phyloP scores from a whole-genome alignment of 2,113 vertebrate species.

The Mesembrinibis cayennensis region DNA sequence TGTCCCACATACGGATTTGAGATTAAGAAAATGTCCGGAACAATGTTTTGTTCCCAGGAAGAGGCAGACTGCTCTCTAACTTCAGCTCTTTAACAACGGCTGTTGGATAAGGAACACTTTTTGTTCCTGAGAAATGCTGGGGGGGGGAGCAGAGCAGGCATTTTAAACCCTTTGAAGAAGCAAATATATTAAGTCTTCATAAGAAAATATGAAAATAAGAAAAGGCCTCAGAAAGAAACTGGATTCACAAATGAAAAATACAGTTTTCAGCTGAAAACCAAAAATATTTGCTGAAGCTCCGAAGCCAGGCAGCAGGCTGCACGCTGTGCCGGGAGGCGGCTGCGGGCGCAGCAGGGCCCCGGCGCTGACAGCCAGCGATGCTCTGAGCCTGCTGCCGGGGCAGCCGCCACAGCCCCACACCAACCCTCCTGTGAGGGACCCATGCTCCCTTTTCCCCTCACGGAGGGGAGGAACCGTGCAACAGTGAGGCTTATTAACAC shows the following conservation, averaged over 20 bases:
- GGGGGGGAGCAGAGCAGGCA: neutral
- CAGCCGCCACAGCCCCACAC: neutral
- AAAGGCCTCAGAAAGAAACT: neutral
- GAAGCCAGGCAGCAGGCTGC: neutral
- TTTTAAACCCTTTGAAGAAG: neutral
- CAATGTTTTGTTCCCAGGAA: neutral
- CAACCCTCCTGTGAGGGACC: neutral
- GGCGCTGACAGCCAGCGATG: neutral
- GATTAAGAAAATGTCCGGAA: neutral
- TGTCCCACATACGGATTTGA: neutral
- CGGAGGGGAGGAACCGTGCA: neutral
- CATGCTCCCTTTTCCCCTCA: neutral
- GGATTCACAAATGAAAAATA: neutral
- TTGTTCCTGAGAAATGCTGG: neutral
- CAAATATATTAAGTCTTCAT: neutral
- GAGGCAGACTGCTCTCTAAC: neutral
- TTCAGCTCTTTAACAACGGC: neutral
- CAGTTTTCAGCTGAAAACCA: accelerated
- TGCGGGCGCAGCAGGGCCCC: accelerated
- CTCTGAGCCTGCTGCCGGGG: neutral
- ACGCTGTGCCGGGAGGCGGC: accelerated
- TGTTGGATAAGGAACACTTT: neutral
- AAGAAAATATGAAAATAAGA: neutral
- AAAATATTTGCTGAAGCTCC: neutral
- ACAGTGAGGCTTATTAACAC: neutral